Evolutionary conservation across 1,140 invertebrate species (phyloP), one percentile per base, ranked within the genome.

Genomic region (Mycetomoellerius zeteki): DNA sequence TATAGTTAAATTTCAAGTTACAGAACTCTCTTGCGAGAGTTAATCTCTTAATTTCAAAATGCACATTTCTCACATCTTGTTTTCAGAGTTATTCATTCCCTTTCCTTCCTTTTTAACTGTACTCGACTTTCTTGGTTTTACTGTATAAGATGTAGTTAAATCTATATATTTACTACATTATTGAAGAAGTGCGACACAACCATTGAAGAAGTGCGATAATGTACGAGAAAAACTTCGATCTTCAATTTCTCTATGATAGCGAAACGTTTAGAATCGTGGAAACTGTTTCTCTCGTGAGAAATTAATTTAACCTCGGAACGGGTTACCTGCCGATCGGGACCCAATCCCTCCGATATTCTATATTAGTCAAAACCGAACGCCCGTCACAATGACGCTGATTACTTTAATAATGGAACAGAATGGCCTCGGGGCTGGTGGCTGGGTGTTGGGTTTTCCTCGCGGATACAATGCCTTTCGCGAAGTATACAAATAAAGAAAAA

Each of bases 401-500:
- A 95, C 93, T 94, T 93, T 91, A 95, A 95, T 94, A 94, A 94
- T 94, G 93, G 93, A 91, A 91, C 89, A 88, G 93, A 95, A 95
- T 94, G 86, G 94, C 94, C 93, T 78, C 90, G 64, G 94, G 94
- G 94, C 91, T 92, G 91, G 92, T 92, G 88, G 88, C 92, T 93
- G 94, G 93, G 94, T 94, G 93, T 94, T 95, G 91, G 94, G 93
- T 94, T 95, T 94, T 95, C 88, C 91, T 90, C 91, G 71, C 72
- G 86, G 77, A 76, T 82, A 94, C 94, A 95, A 95, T 94, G 90
- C 91, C 65, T 73, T 85, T 93, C 92, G 92, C 93, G 92, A 94
- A 94, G 94, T 95, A 94, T 95, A 95, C 94, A 95, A 95, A 95
- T 94, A 95, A 86, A 91, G 92, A 89, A 92, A 92, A 93, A 92